Percentiles rank a stretch among this genome's conserved stretches.
Evolutionary conservation across 2,113 vertebrate species (phyloP).

Genomic region (Salminus brasiliensis): DNA sequence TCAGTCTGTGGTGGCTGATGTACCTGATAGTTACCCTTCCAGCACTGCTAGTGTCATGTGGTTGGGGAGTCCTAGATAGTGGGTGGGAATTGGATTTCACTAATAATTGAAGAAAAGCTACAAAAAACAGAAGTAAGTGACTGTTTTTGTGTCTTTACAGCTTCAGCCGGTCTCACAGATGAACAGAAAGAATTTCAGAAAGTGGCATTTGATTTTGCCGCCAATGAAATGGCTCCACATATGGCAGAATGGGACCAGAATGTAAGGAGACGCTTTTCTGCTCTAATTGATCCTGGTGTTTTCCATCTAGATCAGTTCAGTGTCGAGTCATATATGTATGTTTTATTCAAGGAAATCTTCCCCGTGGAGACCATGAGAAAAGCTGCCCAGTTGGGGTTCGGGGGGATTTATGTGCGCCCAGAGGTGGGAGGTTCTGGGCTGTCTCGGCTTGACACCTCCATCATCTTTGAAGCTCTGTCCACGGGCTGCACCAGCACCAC

Average conservation of each 20-base stretch:
- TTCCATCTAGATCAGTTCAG: background rate
- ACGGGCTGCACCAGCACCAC: constrained; percentile 96
- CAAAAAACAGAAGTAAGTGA: too few relatives aligned
- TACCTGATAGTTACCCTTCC: too few relatives aligned
- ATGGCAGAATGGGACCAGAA: constrained; percentile 97
- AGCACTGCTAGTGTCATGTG: too few relatives aligned
- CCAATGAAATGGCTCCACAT: constrained; percentile 92
- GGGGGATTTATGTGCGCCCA: constrained; percentile 87
- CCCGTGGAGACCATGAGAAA: constrained; percentile 88
- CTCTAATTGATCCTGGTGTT: too few relatives aligned
- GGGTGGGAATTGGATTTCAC: too few relatives aligned
- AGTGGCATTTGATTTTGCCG: constrained; percentile 93
- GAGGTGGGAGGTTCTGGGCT: constrained; percentile 94
- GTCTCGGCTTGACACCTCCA: constrained; percentile 88
- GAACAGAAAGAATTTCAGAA: constrained; percentile 97
- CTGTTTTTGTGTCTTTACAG: constrained; percentile 67
- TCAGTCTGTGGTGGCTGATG: too few relatives aligned
- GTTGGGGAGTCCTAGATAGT: too few relatives aligned
- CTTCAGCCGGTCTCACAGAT: constrained; percentile 86
- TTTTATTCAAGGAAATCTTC: constrained; percentile 84
- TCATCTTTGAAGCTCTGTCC: constrained; percentile 96
- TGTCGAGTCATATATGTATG: background rate
- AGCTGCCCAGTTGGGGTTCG: constrained; percentile 92
- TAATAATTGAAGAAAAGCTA: too few relatives aligned
- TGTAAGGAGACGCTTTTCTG: constrained; percentile 65